Evolutionary conservation across 2,113 vertebrate species (phyloP).

Genomic region (Haemorhous mexicanus): DNA sequence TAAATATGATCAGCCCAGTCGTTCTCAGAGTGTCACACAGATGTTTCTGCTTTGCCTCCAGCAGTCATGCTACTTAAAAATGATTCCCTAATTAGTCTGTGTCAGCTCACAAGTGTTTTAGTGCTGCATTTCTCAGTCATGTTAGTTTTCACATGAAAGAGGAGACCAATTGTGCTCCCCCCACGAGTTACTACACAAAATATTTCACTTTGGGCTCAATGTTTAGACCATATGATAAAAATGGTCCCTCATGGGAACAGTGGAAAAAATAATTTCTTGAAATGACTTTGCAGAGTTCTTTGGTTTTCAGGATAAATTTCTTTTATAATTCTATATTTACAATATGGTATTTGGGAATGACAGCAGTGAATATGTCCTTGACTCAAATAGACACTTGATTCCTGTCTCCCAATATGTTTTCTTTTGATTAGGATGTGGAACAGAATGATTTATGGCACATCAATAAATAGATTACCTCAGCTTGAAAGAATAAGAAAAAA

Average conservation of each 20-base stretch:
- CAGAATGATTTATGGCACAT: neutral
- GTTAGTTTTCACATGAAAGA: neutral
- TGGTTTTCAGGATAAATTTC: neutral
- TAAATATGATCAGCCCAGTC: neutral
- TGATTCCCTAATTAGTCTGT: neutral
- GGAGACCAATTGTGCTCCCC: neutral
- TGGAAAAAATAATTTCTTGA: neutral
- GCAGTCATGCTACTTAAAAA: neutral
- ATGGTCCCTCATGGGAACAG: fast-evolving
- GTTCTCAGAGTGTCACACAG: neutral
- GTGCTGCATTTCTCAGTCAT: neutral
- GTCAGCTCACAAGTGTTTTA: neutral
- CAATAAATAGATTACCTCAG: neutral
- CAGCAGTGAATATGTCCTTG: neutral
- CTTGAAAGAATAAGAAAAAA: conserved; percentile 18
- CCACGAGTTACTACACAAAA: neutral
- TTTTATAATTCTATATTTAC: neutral
- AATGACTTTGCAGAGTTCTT: neutral
- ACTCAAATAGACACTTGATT: neutral
- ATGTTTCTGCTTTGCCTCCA: neutral
- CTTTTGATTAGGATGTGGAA: neutral
- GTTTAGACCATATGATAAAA: neutral
- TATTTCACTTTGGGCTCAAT: neutral
- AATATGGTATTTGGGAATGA: neutral
- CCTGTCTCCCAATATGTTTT: neutral